Evolutionary conservation across 2,113 vertebrate genomes (phyloP).

Genomic region (Anguilla japonica): DNA sequence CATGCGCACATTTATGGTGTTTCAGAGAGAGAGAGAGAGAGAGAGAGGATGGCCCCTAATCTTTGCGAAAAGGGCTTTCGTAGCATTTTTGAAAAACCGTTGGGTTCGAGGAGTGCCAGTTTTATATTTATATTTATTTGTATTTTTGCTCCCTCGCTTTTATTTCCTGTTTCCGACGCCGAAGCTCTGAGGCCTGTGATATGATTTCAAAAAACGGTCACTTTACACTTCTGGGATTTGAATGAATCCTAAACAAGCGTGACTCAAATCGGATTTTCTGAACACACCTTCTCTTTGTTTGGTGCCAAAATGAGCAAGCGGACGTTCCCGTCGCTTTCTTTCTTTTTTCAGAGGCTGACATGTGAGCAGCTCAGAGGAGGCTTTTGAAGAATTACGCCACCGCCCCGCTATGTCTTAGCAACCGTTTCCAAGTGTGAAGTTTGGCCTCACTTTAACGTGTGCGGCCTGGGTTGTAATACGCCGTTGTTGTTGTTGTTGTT

Average conservation of each 20-base stretch:
- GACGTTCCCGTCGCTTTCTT: neutral
- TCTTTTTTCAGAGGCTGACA: neutral
- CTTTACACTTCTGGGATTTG: neutral
- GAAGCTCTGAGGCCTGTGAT: neutral
- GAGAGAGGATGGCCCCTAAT: slow-evolving; percentile 16
- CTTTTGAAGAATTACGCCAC: neutral
- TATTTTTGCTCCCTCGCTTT: neutral
- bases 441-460: neutral
- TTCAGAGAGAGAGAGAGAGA: neutral
- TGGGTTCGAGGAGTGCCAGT: neutral
- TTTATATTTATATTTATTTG: neutral
- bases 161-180: neutral
- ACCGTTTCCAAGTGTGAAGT: neutral
- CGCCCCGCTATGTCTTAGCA: neutral
- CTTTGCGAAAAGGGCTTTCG: slow-evolving; percentile 40
- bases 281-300: neutral
- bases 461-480: neutral
- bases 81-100: slow-evolving; percentile 36
- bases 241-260: neutral
- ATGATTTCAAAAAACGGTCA: neutral
- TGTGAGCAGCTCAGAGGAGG: neutral
- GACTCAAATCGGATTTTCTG: neutral
- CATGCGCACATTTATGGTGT: slow-evolving; percentile 21
- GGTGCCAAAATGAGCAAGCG: neutral
- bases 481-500: neutral